Percentiles rank a stretch among this genome's conserved stretches.
Evolutionary conservation across 2,888 invertebrate species (phyloP).

Genomic region (Eristalinus sepulchralis): DNA sequence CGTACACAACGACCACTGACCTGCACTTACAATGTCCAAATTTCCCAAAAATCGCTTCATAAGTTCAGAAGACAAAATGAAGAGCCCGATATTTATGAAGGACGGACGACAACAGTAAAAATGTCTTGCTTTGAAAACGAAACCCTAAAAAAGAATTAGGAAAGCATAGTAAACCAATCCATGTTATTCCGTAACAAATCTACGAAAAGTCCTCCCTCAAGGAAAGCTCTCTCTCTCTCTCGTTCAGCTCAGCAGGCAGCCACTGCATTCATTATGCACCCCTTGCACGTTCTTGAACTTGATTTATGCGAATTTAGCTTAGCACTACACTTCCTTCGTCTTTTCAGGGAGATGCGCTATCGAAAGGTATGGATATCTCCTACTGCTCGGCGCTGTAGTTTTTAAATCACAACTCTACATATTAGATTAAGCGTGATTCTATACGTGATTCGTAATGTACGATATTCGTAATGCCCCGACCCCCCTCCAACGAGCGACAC

Average conservation of each 20-base stretch:
- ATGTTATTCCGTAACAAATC: slow-evolving; percentile 1
- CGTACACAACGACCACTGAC: no score
- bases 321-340: not conserved
- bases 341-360: not conserved
- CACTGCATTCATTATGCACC: slow-evolving; percentile 6
- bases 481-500: not conserved
- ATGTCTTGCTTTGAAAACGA: not conserved
- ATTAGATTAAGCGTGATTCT: slow-evolving; percentile 20
- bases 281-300: slow-evolving; percentile 37
- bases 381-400: not conserved
- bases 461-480: slow-evolving; percentile 18
- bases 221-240: not conserved
- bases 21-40: no score
- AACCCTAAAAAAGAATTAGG: not conserved
- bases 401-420: slow-evolving; percentile 32
- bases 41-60: no score
- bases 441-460: not conserved
- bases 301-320: slow-evolving; percentile 34
- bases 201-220: not conserved
- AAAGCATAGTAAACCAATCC: not conserved
- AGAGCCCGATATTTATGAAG: no score
- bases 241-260: not conserved
- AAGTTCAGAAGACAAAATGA: no score
- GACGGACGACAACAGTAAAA: no score
- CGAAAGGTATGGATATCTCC: not conserved